A percentile compares a stretch with the other conserved stretches of the same genome.
Conservation (phyloP, 2,113 vertebrate genomes). For the Chamaetylas fuelleborni region DNA sequence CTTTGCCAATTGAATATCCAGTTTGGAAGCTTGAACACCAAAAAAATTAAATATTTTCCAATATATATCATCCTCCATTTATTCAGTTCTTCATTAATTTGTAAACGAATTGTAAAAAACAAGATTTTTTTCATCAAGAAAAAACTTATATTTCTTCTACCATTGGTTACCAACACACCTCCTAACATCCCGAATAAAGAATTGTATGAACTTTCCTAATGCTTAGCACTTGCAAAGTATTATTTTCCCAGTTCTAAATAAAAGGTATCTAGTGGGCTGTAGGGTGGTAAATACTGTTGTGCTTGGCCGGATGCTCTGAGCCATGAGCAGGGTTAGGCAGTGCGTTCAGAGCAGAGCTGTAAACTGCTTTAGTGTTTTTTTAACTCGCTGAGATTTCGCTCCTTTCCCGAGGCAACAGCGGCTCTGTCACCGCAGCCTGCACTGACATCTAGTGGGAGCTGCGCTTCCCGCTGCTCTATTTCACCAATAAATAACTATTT, state of each 20-base stretch:
- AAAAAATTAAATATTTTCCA: background rate
- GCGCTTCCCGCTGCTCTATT: background rate
- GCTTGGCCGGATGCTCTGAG: background rate
- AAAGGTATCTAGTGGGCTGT: accelerated
- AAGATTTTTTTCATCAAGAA: background rate
- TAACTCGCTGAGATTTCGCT: background rate
- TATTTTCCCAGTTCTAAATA: background rate
- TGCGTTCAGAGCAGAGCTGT: accelerated
- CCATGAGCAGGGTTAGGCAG: accelerated
- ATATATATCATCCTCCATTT: background rate
- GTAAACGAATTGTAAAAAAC: background rate
- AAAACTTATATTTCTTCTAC: background rate
- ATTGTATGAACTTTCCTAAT: background rate
- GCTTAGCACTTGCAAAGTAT: background rate
- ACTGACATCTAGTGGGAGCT: slow-evolving; percentile 71
- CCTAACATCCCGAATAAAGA: background rate
- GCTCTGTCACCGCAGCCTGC: slow-evolving; percentile 20
- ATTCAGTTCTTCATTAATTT: background rate
- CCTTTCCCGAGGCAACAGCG: background rate
- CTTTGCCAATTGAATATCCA: background rate
- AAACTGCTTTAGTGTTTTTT: too few relatives aligned
- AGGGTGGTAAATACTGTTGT: accelerated
- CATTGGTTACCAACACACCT: background rate
- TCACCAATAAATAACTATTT: background rate
- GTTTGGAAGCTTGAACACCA: background rate